Conservation (phyloP, 2,888 invertebrate species). For the Leptinotarsa tumamoca region DNA sequence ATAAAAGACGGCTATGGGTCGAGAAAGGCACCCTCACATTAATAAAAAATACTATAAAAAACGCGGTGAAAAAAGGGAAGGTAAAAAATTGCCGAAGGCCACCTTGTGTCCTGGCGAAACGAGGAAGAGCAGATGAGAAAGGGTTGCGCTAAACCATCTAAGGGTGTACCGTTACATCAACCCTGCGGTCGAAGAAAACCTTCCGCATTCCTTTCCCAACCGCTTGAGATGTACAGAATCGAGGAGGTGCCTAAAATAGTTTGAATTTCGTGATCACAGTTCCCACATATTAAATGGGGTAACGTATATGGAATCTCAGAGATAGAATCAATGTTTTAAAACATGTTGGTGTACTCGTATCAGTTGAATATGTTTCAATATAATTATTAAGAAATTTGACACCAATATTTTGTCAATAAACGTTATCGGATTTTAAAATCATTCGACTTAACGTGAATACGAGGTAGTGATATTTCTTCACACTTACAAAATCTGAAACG, state of each 20-base stretch:
- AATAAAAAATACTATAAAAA: constrained; percentile 43
- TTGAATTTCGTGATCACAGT: too few relatives aligned
- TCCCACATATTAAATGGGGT: too few relatives aligned
- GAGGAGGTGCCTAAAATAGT: constrained; percentile 14
- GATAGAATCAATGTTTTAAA: too few relatives aligned
- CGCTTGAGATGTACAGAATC: constrained; percentile 12
- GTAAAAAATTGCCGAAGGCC: constrained; percentile 57
- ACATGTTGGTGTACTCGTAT: too few relatives aligned
- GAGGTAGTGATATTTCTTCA: too few relatives aligned
- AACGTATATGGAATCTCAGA: too few relatives aligned
- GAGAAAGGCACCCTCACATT: constrained; percentile 32
- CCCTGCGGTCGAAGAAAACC: constrained; percentile 53
- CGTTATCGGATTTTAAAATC: too few relatives aligned
- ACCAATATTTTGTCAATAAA: too few relatives aligned
- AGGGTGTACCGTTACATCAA: constrained; percentile 58
- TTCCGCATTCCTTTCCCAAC: constrained; percentile 58
- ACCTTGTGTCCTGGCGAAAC: constrained; percentile 48
- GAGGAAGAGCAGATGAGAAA: constrained; percentile 50
- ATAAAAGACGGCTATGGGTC: constrained; percentile 32
- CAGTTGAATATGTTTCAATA: too few relatives aligned
- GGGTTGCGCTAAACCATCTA: constrained; percentile 60
- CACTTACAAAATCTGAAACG: too few relatives aligned
- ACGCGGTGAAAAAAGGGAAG: constrained; percentile 50
- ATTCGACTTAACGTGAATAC: too few relatives aligned
- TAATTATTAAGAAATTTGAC: too few relatives aligned